Conservation (phyloP, 2,113 vertebrate genomes). For the Callorhinus ursinus region DNA sequence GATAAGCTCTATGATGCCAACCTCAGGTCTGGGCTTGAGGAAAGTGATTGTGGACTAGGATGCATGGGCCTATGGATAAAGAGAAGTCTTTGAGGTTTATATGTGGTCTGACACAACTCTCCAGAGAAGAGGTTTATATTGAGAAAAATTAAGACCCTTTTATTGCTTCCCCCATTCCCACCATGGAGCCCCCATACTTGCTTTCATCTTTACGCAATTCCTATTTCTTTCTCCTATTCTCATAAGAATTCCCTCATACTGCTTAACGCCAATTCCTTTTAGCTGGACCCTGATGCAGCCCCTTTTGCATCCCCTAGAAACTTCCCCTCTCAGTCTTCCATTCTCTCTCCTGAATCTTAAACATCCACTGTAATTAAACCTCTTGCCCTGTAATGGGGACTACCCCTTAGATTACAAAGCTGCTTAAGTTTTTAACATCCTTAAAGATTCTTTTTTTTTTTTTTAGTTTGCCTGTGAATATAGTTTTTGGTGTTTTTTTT, state of each 20-base stretch:
- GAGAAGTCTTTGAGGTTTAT: background rate
- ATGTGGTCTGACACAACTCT: background rate
- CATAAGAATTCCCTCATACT: background rate
- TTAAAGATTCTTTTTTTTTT: background rate
- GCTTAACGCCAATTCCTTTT: background rate
- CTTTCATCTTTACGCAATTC: background rate
- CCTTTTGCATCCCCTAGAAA: background rate
- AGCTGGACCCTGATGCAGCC: background rate
- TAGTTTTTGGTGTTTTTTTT: too few relatives aligned
- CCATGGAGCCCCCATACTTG: background rate
- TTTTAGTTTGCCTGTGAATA: too few relatives aligned
- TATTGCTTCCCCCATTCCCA: background rate
- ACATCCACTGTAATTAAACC: background rate
- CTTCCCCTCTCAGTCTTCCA: background rate
- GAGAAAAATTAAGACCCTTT: background rate
- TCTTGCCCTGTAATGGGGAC: background rate
- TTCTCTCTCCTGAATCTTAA: background rate
- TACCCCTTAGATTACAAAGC: background rate
- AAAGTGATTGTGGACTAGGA: background rate
- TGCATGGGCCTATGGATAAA: background rate
- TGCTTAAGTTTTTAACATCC: background rate
- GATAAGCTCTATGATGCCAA: background rate
- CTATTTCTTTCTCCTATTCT: background rate
- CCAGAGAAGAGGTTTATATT: background rate
- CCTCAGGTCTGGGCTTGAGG: background rate